Conservation (phyloP, 2,888 invertebrate species). For the Nasonovia ribisnigri region DNA sequence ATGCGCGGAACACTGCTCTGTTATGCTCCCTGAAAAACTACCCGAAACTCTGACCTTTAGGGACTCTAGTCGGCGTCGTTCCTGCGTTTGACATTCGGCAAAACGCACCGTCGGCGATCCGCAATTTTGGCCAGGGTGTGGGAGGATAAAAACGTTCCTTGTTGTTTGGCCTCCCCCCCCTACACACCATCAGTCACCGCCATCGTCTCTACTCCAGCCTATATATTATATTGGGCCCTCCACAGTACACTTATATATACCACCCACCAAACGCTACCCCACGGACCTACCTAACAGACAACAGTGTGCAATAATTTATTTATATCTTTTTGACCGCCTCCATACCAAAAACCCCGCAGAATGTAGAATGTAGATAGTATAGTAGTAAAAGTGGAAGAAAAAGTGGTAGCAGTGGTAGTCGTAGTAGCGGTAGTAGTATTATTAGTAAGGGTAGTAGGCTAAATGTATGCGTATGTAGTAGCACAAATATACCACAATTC, state of each 20-base stretch:
- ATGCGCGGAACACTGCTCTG: neutral
- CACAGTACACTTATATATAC: neutral
- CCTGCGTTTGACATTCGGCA: constrained; percentile 59
- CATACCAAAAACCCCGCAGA: neutral
- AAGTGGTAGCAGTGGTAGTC: neutral
- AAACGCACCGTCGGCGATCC: constrained; percentile 53
- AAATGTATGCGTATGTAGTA: neutral
- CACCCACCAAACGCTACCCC: neutral
- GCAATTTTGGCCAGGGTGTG: neutral
- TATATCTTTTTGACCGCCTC: constrained; percentile 25
- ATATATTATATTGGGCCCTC: neutral
- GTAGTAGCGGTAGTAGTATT: neutral
- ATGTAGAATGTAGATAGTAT: neutral
- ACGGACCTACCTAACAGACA: constrained; percentile 15
- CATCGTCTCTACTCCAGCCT: neutral
- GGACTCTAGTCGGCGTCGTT: neutral
- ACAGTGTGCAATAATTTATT: constrained; percentile 55
- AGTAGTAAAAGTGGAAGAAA: neutral
- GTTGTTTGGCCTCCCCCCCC: neutral
- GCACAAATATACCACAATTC: neutral
- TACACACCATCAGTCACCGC: neutral
- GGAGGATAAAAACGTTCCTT: constrained; percentile 39
- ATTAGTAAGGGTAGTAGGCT: neutral
- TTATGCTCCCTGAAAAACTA: neutral
- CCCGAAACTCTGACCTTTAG: constrained; percentile 42